phyloP scores from a whole-genome alignment of 2,888 invertebrate genomes.

The Drosophila pseudotakahashii region DNA sequence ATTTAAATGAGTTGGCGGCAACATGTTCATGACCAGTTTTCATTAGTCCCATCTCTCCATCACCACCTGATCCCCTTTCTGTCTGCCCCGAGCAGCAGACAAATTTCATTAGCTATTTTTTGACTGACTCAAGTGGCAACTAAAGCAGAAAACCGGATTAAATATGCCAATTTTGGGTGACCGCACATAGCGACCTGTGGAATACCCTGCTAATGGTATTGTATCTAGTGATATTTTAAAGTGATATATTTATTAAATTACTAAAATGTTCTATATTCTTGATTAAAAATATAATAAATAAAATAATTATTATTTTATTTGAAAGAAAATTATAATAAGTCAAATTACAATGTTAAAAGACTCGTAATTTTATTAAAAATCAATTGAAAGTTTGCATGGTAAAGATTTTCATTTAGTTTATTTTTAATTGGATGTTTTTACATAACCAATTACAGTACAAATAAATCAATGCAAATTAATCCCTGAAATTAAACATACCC shows the following conservation, averaged over 20 bases:
- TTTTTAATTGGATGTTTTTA: too few species aligned
- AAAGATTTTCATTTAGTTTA: too few species aligned
- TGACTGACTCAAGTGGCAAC: slow-evolving; percentile 43
- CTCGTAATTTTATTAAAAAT: too few species aligned
- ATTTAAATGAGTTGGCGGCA: slow-evolving; percentile 60
- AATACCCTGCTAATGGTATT: neutral
- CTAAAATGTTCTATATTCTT: too few species aligned
- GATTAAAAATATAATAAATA: too few species aligned
- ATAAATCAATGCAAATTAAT: neutral
- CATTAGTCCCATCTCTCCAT: slow-evolving; percentile 46
- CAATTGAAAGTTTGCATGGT: too few species aligned
- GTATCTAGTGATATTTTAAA: too few species aligned
- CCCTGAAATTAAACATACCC: neutral
- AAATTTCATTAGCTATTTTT: slow-evolving; percentile 55
- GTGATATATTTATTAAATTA: too few species aligned
- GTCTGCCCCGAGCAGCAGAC: slow-evolving; percentile 34
- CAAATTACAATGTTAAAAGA: neutral
- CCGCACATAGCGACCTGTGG: slow-evolving; percentile 15
- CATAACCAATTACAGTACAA: too few species aligned
- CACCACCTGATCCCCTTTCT: neutral
- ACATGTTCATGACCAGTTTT: slow-evolving; percentile 69
- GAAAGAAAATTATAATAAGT: too few species aligned
- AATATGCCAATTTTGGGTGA: neutral
- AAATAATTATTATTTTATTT: too few species aligned
- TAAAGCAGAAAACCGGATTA: slow-evolving; percentile 51